Evolutionary conservation across 2,113 vertebrate genomes (phyloP), one percentile per base, ranked within the genome.

Genomic region (Anarrhichthys ocellatus): DNA sequence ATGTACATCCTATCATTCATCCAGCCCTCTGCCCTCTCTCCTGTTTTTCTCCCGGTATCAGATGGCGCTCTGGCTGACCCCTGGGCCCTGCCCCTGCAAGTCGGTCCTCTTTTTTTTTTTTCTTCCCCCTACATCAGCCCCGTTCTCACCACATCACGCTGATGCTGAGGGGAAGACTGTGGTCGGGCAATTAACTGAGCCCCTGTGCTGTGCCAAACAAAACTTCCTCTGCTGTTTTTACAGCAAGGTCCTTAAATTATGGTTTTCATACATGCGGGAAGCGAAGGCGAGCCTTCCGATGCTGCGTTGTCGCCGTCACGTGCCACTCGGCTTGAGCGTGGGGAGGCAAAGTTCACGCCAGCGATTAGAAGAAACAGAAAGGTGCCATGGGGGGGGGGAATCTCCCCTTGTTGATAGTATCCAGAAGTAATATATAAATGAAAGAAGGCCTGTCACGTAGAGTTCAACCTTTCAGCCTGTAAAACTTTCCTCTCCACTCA

Each of bases 211-310:
- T 81, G 95, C 95, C 95, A 96, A 96, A 88, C 86, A 94, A 94
- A 94, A 95, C 94, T 95, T 95, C 94, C 93, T 94, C 88, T 84
- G 73, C 80, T 94, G 93, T 95, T 95, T 94, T 94, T 91, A 92
- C 88, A 93, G 94, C 89, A 91, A 88, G 92, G 77, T 88, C 88
- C 89, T 92, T 83, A 91, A 94, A 91, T 94, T 89, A 92, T 93
- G 94, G 91, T 91, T 95, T 94, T 94, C 89, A 93, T 92, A 88
- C 85, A 78, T 70, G 89, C 82, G 59, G 89, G 69, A 82, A 86
- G 82, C 66, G 20, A 69, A 85, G 86, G 78, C 67, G 34, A 86
- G 74, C 66, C 82, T 66, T 81, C 87, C 76, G 87, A 86, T 59
- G 71, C 84, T 78, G 86, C 88, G 92, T 85, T 93, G 88, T 87